These are phyloP conservation scores for Synergus umbraculus DNA, from an alignment of 2,888 invertebrate genomes.

Conservation along the genomic window DNA sequence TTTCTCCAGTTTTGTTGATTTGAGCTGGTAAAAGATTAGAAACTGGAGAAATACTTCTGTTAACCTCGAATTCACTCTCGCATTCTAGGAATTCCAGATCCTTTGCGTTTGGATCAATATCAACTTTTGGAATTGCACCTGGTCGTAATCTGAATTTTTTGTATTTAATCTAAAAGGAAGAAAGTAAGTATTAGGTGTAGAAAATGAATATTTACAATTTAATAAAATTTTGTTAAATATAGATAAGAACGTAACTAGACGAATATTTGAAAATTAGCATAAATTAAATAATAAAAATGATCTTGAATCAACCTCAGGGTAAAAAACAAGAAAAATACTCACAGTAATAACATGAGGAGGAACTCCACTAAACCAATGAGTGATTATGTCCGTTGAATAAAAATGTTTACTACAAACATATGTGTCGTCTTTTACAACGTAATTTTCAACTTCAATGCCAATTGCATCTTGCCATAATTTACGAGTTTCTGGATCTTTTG, in stretches of 20 bases:
- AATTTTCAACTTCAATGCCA: slow-evolving; percentile 68
- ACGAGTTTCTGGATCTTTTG: slow-evolving; percentile 70
- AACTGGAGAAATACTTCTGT: slow-evolving; percentile 43
- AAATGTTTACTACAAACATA: slow-evolving; percentile 74
- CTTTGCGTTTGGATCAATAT: slow-evolving; percentile 46
- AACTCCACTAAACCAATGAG: slow-evolving; percentile 73
- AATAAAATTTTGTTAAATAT: not conserved
- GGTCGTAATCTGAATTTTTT: slow-evolving; percentile 70
- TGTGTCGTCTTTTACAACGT: slow-evolving; percentile 70
- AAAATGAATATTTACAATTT: slow-evolving; percentile 13
- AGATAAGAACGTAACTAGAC: no score
- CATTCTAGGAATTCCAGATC: slow-evolving; percentile 6
- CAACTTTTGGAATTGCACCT: slow-evolving; percentile 66
- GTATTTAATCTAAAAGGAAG: slow-evolving; percentile 61
- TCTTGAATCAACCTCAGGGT: no score
- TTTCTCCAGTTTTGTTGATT: slow-evolving; percentile 7
- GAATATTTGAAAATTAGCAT: no score
- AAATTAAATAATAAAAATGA: no score
- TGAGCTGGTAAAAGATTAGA: not conserved
- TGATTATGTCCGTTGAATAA: slow-evolving; percentile 70
- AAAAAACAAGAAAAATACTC: slow-evolving; percentile 50
- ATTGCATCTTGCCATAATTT: slow-evolving; percentile 72
- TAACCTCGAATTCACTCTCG: slow-evolving; percentile 54
- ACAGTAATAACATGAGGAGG: slow-evolving; percentile 73
- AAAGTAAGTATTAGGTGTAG: not conserved